Conservation (phyloP, 2,888 invertebrate species). For the Habroteleia sp. region DNA sequence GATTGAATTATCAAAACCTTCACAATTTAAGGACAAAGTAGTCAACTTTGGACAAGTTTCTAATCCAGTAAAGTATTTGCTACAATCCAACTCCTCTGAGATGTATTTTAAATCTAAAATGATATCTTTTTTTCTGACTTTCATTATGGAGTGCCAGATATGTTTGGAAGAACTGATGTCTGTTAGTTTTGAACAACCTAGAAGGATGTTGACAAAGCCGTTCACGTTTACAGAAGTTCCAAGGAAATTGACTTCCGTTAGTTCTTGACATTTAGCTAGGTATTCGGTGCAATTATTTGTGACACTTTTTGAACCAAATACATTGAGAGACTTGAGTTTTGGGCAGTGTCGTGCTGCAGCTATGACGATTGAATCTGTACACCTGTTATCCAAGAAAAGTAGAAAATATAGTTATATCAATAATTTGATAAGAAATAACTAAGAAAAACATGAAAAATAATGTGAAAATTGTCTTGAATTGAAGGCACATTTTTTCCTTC, state of each 20-base stretch:
- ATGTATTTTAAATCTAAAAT: slow-evolving; percentile 13
- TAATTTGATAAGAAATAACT: too few relatives aligned
- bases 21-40: slow-evolving; percentile 37
- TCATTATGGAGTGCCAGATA: slow-evolving; percentile 41
- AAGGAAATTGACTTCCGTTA: slow-evolving; percentile 31
- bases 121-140: slow-evolving; percentile 21
- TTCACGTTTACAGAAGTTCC: slow-evolving; percentile 43
- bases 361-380: slow-evolving; percentile 44
- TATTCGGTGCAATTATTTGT: slow-evolving; percentile 46
- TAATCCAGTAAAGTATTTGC: slow-evolving; percentile 9
- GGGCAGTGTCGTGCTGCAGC: slow-evolving; percentile 52
- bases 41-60: slow-evolving; percentile 39
- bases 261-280: slow-evolving; percentile 31
- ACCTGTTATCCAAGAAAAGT: slow-evolving; percentile 7
- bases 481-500: too few relatives aligned
- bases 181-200: slow-evolving; percentile 32
- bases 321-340: slow-evolving; percentile 43
- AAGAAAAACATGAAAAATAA: too few relatives aligned
- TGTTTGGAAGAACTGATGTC: slow-evolving; percentile 33
- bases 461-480: too few relatives aligned
- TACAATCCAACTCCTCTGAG: slow-evolving; percentile 24
- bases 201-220: slow-evolving; percentile 31
- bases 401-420: too few relatives aligned
- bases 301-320: slow-evolving; percentile 38
- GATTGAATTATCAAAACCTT: slow-evolving; percentile 21